Evolutionary conservation across 2,888 invertebrate species (phyloP).

Genomic region (Melanostoma scalare): DNA sequence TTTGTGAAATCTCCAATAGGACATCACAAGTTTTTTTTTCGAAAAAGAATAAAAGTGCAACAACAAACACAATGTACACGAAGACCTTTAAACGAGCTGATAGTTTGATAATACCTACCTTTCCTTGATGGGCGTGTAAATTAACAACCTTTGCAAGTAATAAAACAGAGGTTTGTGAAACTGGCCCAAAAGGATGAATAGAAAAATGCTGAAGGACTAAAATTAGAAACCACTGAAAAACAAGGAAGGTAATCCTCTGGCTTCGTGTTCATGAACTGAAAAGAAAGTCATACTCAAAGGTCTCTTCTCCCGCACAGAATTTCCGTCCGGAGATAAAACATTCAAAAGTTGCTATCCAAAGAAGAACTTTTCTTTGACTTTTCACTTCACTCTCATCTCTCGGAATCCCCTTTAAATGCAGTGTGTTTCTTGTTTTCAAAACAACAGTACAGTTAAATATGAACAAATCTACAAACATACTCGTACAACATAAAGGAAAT

Average conservation of each 20-base stretch:
- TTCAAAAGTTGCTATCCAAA: constrained; percentile 30
- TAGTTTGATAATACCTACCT: constrained; percentile 35
- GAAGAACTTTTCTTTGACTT: constrained; percentile 20
- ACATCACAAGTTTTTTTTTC: too few species aligned
- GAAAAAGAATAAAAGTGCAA: too few species aligned
- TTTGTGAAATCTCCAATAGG: too few species aligned
- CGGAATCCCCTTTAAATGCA: background rate
- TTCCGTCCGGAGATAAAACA: constrained; percentile 47
- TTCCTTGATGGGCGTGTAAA: constrained; percentile 24
- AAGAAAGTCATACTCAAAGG: constrained; percentile 61
- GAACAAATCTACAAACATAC: constrained; percentile 8
- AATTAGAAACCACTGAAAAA: constrained; percentile 3
- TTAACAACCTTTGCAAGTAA: constrained; percentile 31
- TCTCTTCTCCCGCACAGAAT: constrained; percentile 20
- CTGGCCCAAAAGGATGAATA: background rate
- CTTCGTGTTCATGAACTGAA: constrained; percentile 66
- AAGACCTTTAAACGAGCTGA: too few species aligned
- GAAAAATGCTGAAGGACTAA: background rate
- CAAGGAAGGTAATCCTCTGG: constrained; percentile 60
- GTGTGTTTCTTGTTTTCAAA: background rate
- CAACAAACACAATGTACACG: too few species aligned
- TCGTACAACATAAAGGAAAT: constrained; percentile 4
- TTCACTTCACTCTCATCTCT: background rate
- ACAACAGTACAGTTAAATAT: background rate
- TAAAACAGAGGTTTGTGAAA: background rate